These are phyloP conservation scores for Heteromyza rotundicornis DNA, from an alignment of 2,888 invertebrate species.

Conservation along the genomic window DNA sequence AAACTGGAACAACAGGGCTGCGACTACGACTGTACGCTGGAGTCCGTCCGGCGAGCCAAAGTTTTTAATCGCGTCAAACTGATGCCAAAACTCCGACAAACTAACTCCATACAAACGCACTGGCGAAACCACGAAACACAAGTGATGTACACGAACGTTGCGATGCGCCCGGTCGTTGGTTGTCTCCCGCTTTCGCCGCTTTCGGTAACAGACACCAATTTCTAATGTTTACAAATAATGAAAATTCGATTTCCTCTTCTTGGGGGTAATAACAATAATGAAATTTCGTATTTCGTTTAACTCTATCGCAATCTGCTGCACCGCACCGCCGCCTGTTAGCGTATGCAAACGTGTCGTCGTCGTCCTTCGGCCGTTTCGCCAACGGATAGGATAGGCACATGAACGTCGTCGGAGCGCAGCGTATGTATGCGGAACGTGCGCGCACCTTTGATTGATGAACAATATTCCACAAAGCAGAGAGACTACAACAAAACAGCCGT, in stretches of 20 bases:
- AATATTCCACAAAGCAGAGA: background rate
- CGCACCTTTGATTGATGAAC: constrained; percentile 14
- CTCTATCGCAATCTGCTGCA: constrained; percentile 29
- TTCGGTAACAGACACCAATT: constrained; percentile 29
- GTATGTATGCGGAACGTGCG: background rate
- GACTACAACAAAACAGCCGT: background rate
- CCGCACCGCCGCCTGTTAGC: constrained; percentile 1
- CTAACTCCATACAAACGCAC: background rate
- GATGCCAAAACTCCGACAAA: constrained; percentile 13
- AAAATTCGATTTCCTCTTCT: constrained; percentile 39
- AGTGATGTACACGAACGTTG: background rate
- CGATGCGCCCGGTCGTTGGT: background rate
- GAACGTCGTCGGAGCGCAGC: background rate
- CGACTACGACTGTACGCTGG: background rate
- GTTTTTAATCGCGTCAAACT: constrained; percentile 26
- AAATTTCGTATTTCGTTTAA: constrained; percentile 30
- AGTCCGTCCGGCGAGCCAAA: constrained; percentile 1
- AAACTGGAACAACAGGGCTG: too few species aligned
- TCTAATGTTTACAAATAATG: constrained; percentile 41
- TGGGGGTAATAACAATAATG: constrained; percentile 28
- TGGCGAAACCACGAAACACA: background rate
- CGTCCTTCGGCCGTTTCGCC: constrained; percentile 6
- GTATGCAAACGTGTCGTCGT: constrained; percentile 25
- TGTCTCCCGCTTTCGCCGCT: background rate
- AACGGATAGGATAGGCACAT: background rate